These are phyloP conservation scores for Chalcis sispes DNA, from an alignment of 2,888 invertebrate genomes.

Conservation along the genomic window DNA sequence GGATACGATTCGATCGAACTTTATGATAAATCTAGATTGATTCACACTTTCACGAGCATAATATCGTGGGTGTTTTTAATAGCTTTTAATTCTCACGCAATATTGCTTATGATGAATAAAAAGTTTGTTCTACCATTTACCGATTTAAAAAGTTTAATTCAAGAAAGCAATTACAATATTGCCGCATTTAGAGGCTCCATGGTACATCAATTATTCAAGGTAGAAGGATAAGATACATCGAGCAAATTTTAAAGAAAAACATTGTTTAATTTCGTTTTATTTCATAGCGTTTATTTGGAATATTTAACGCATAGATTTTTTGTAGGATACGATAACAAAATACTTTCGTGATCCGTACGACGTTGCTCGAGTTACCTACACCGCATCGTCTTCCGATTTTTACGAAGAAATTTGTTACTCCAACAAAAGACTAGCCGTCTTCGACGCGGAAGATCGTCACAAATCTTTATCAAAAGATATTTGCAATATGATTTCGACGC, in stretches of 20 bases:
- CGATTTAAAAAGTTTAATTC: conserved; percentile 48
- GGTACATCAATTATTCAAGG: conserved; percentile 45
- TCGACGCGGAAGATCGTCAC: conserved; percentile 56
- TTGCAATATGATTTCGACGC: conserved; percentile 48
- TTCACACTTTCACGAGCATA: conserved; percentile 53
- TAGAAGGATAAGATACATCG: conserved; percentile 15
- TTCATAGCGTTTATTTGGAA: background rate
- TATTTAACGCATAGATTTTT: too few relatives aligned
- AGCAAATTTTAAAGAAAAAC: background rate
- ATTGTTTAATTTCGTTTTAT: background rate
- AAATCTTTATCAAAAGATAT: conserved; percentile 31
- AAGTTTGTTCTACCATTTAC: conserved; percentile 51
- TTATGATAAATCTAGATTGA: conserved; percentile 45
- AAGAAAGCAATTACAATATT: conserved; percentile 50
- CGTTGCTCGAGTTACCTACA: conserved; percentile 29
- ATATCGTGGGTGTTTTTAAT: conserved; percentile 55
- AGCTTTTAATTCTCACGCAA: conserved; percentile 57
- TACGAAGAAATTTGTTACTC: conserved; percentile 31
- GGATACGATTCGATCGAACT: conserved; percentile 42
- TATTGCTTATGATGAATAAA: conserved; percentile 56
- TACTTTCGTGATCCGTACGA: background rate
- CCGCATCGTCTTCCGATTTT: background rate
- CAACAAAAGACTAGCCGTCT: conserved; percentile 40
- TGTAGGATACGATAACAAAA: conserved; percentile 2
- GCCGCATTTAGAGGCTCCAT: conserved; percentile 51